A percentile compares a stretch with the other conserved stretches of the same genome.
Evolutionary conservation across 2,888 invertebrate species (phyloP).

Genomic region (Incurvaria masculella): DNA sequence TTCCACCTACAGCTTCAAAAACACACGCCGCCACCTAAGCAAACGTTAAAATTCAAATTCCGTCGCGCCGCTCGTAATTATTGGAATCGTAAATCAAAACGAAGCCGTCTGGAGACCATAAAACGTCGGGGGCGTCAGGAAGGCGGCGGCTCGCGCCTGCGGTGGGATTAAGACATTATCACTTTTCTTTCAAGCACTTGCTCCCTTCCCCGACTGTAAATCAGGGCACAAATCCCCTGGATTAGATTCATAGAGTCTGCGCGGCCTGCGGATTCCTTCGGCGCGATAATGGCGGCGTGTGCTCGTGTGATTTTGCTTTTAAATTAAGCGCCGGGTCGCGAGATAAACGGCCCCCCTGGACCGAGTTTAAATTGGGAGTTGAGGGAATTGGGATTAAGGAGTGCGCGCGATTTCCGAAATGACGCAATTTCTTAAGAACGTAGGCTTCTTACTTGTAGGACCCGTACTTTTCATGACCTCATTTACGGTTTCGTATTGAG

Average conservation of each 20-base stretch:
- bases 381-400: no score
- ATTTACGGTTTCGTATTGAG: no score
- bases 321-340: conserved; percentile 41
- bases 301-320: conserved; percentile 55
- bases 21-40: background rate
- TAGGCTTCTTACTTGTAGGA: no score
- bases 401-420: background rate
- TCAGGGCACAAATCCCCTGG: conserved; percentile 56
- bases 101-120: conserved; percentile 53
- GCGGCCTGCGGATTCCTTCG: conserved; percentile 48
- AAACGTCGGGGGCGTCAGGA: conserved; percentile 34
- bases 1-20: background rate
- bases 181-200: conserved; percentile 59
- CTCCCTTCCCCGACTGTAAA: conserved; percentile 53
- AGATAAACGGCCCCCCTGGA: conserved; percentile 45
- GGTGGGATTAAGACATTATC: conserved; percentile 66
- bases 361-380: background rate
- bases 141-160: conserved; percentile 44
- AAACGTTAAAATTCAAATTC: conserved; percentile 45
- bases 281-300: conserved; percentile 52
- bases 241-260: conserved; percentile 57
- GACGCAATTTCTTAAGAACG: background rate
- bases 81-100: conserved; percentile 58
- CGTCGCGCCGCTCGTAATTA: conserved; percentile 58
- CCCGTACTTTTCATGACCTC: no score